Percentiles rank a stretch among this genome's conserved stretches.
These are phyloP conservation scores for Eledona agricola DNA, from an alignment of 2,888 invertebrate genomes.

Conservation along the genomic window DNA sequence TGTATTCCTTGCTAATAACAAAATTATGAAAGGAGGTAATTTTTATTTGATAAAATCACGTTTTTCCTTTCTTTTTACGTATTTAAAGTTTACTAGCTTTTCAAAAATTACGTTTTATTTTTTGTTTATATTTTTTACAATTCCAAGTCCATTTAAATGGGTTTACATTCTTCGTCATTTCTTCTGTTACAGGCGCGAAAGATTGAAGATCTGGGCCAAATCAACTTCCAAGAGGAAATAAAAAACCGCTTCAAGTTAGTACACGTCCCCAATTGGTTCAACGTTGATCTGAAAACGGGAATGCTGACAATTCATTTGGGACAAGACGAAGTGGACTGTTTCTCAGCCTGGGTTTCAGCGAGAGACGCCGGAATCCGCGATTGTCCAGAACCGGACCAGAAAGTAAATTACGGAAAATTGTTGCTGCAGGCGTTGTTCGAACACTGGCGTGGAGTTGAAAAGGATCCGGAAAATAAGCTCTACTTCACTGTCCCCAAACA, in stretches of 20 bases:
- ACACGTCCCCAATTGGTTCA: slow-evolving; percentile 99
- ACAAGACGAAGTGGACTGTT: slow-evolving; percentile 97
- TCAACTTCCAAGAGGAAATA: slow-evolving; percentile 92
- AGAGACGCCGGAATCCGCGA: slow-evolving; percentile 85
- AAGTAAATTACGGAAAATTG: slow-evolving; percentile 95
- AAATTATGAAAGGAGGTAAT: no score
- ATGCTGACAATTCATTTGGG: slow-evolving; percentile 97
- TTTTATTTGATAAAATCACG: no score
- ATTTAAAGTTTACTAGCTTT: no score
- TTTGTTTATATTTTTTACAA: slow-evolving; percentile 7
- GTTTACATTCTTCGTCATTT: no score
- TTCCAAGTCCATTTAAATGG: no score
- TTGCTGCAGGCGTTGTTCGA: slow-evolving; percentile 93
- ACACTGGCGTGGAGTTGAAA: slow-evolving; percentile 82
- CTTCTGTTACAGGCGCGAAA: slow-evolving; percentile 74
- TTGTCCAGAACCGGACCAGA: slow-evolving; percentile 76
- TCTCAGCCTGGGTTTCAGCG: slow-evolving; percentile 98
- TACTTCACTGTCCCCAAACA: slow-evolving; percentile 92
- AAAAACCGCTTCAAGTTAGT: slow-evolving; percentile 92
- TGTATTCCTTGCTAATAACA: no score
- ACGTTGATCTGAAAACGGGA: slow-evolving; percentile 98
- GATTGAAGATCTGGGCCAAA: slow-evolving; percentile 88
- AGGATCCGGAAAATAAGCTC: slow-evolving; percentile 78
- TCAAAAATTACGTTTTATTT: no score
- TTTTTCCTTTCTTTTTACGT: no score